Base-by-base conservation (phyloP, 2,888 invertebrate species). In the Papilio gigon region DNA sequence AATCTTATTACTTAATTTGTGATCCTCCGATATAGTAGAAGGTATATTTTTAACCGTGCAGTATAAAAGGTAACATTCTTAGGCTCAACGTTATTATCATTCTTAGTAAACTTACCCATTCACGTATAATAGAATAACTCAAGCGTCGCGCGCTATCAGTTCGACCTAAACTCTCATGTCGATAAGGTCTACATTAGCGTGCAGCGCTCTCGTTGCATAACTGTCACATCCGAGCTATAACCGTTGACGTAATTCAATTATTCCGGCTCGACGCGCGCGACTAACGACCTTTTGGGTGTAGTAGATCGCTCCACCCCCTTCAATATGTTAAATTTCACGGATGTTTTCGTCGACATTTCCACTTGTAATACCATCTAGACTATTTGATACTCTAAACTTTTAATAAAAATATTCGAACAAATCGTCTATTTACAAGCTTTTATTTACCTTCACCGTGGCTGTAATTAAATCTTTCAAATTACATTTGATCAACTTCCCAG, bases 171-270 rank as follows among this genome's bases (percentile, higher is more conserved):
- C 61, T 67, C 66, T 56, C 63, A 65, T 66, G 67, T 50, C 58
- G 71, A 74, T 76, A 78, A 74, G 75, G 77, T 62, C 67, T 71
- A 76, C 71, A 77, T 75, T 78, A 70, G 74, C 77, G 67, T 77
- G 77, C 74, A 70, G 70, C 59, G 60, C 70, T 35, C 71, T 64
- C 67, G 75, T 80, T 81, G 80, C 79, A 79, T 80, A 79, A 81
- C 76, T 73, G 75, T 75, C 76, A 77, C 76, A 75, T 70, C 74
- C 72, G 75, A 73, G 75, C 72, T 72, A 76, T 82, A 84, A 80
- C 82, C 77, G 78, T 81, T 76, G 80, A 77, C 77, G 84, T 89
- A 88, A 89, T 89, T 87, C 81, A 88, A 89, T 89, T 89, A 89
- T 87, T 84, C 84, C 84, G 84, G 79, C 77, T 79, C 82, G 83